Conservation (phyloP, 2,113 vertebrate species). For the Takifugu flavidus region DNA sequence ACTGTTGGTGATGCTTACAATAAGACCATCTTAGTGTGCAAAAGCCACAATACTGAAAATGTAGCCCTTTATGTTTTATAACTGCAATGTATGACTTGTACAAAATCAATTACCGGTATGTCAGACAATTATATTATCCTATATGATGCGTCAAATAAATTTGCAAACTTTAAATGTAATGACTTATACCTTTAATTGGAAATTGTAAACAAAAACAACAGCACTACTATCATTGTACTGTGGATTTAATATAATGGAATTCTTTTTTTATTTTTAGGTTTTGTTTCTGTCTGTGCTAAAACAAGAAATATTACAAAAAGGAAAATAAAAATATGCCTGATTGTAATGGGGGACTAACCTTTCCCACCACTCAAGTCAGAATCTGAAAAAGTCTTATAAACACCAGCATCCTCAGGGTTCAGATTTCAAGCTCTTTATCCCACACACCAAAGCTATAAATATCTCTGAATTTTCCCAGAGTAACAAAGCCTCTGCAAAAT, state of each 20-base stretch:
- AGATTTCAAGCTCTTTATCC: constrained; percentile 35
- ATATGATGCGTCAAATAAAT: too few relatives aligned
- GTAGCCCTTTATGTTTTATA: not conserved
- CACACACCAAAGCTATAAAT: constrained; percentile 49
- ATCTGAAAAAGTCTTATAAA: not conserved
- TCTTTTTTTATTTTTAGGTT: not conserved
- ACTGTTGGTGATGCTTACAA: too few relatives aligned
- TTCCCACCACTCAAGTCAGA: constrained; percentile 57
- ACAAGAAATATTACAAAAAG: not conserved
- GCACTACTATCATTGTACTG: too few relatives aligned
- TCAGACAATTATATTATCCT: too few relatives aligned
- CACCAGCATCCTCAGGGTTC: constrained; percentile 3
- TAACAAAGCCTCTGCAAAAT: constrained; percentile 36
- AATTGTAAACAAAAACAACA: too few relatives aligned
- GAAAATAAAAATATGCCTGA: not conserved
- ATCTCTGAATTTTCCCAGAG: constrained; percentile 41
- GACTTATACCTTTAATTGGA: too few relatives aligned
- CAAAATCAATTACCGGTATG: too few relatives aligned
- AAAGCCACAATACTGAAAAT: not conserved
- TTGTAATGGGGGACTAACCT: constrained; percentile 40
- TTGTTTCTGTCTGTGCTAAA: not conserved
- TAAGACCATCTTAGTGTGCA: too few relatives aligned
- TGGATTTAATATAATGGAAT: not conserved
- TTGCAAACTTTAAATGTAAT: too few relatives aligned
- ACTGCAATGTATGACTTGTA: too few relatives aligned